A percentile compares a stretch with the other conserved stretches of the same genome.
Evolutionary conservation across 2,888 invertebrate genomes (phyloP).

Genomic region (Caradrina kadenii): DNA sequence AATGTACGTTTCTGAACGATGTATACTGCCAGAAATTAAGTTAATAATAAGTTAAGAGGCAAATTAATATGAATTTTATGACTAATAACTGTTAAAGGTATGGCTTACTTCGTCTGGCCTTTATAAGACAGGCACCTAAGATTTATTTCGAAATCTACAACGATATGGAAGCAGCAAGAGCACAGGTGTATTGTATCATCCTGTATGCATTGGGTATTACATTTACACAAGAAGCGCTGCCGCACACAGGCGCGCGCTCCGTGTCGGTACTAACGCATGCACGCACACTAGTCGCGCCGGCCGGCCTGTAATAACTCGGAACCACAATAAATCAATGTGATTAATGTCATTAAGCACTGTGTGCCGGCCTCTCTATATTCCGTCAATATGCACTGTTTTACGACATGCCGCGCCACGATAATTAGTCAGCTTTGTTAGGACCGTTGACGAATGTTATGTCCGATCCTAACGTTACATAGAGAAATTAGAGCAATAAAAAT

Average conservation of each 20-base stretch:
- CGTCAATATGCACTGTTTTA: constrained; percentile 91
- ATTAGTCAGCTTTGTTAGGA: constrained; percentile 90
- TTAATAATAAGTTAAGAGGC: constrained; percentile 9
- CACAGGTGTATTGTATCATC: constrained; percentile 77
- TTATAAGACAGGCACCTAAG: constrained; percentile 9
- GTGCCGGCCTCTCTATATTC: constrained; percentile 91
- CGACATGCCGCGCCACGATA: constrained; percentile 89
- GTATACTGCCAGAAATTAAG: background rate
- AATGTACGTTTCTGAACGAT: constrained; percentile 16
- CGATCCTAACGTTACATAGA: constrained; percentile 71
- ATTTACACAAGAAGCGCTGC: constrained; percentile 86
- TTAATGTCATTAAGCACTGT: constrained; percentile 91
- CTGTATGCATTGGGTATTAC: constrained; percentile 83
- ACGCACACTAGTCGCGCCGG: constrained; percentile 79
- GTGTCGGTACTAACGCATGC: constrained; percentile 71
- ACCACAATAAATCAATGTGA: constrained; percentile 91
- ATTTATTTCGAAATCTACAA: constrained; percentile 16
- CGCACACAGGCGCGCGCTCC: constrained; percentile 70
- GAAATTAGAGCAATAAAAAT: constrained; percentile 79
- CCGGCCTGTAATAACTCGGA: constrained; percentile 91
- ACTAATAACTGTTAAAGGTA: constrained; percentile 19
- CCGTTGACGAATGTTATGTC: constrained; percentile 82
- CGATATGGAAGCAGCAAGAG: constrained; percentile 37
- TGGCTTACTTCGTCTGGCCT: constrained; percentile 18
- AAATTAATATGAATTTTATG: constrained; percentile 25